Evolutionary conservation across 2,888 invertebrate species (phyloP).

Genomic region (Cremastobaeus sp.): DNA sequence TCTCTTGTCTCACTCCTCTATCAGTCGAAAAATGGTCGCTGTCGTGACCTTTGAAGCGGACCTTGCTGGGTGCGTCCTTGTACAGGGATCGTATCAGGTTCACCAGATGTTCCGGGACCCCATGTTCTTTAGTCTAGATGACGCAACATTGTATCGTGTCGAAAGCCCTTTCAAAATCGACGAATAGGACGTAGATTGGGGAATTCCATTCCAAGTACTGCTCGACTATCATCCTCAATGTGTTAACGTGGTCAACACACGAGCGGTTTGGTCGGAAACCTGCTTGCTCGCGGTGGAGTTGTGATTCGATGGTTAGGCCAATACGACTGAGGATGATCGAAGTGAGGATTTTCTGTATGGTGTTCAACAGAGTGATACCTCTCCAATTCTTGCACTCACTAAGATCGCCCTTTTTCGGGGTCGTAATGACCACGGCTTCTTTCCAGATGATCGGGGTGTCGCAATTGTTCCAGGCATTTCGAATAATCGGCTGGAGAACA

Average conservation of each 20-base stretch:
- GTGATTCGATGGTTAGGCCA: conserved; percentile 6
- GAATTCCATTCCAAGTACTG: conserved; percentile 17
- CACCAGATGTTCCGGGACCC: conserved; percentile 14
- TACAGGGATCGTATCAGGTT: conserved; percentile 17
- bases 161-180: conserved; percentile 19
- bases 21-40: conserved; percentile 9
- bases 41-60: conserved; percentile 8
- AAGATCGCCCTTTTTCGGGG: conserved; percentile 8
- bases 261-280: conserved; percentile 27
- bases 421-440: conserved; percentile 9
- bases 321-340: conserved; percentile 17
- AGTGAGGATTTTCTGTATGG: conserved; percentile 18
- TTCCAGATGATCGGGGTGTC: conserved; percentile 7
- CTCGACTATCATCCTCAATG: conserved; percentile 17
- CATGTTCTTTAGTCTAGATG: conserved; percentile 16
- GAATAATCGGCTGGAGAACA: conserved; percentile 15
- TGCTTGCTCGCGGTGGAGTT: conserved; percentile 23
- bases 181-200: conserved; percentile 9
- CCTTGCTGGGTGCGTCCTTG: conserved; percentile 12
- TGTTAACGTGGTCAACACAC: conserved; percentile 21
- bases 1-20: conserved; percentile 17
- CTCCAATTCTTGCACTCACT: conserved; percentile 9
- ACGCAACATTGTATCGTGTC: conserved; percentile 13
- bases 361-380: conserved; percentile 7
- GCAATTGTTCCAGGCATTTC: conserved; percentile 13